Evolutionary conservation across 2,888 invertebrate species (phyloP), one percentile per base, ranked within the genome.

Genomic region (Tetheella fluctuosa): DNA sequence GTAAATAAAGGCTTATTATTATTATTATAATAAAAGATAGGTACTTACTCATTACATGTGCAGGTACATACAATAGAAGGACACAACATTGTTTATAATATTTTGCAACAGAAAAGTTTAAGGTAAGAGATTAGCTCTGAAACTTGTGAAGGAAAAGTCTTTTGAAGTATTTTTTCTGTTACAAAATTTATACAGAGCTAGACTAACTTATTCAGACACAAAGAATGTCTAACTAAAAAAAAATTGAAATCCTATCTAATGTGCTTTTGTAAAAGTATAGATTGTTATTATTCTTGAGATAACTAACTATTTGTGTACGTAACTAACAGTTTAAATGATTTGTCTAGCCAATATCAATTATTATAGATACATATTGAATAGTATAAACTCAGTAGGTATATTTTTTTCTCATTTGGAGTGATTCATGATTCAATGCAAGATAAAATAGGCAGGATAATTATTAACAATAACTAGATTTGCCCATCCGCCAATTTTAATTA

Each of bases 221-320:
- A 53, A 52, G 60, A 62, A 67, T 60, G 60, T 67, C 70, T 76
- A 76, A 71, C 72, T 73, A 74, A 76, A 69, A 67, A 67, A 42
- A 53, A 58, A 53, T 64, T 64, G 60, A 59, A 60, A 68, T 59
- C 54, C 70, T 74, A 73, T 69, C 76, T 74, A 67, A 61, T 34
- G 61, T 56, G 48, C 23, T 60, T 61, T 59, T 52, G 7, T 59
- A 64, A 3, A 28, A 42, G 62, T 60, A 60, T 56, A 28, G 54
- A 52, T 61, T 60, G 58, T 66, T 65, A 59, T 13, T 17, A 57
- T 10, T 39, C 6, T 55, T 42, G 42, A 23, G 15, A 52, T 52
- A 52, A 53, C 37, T 65, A 58, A 42, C 59, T 63, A 34, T 34
- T 34, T 20, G 55, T 37, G 34, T 64, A 63, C n/a, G n/a, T n/a